Percentiles rank a stretch among this genome's conserved stretches.
Evolutionary conservation across 2,797 vertebrate genomes (phyloP).

Genomic region (Pseudochirops cupreus): DNA sequence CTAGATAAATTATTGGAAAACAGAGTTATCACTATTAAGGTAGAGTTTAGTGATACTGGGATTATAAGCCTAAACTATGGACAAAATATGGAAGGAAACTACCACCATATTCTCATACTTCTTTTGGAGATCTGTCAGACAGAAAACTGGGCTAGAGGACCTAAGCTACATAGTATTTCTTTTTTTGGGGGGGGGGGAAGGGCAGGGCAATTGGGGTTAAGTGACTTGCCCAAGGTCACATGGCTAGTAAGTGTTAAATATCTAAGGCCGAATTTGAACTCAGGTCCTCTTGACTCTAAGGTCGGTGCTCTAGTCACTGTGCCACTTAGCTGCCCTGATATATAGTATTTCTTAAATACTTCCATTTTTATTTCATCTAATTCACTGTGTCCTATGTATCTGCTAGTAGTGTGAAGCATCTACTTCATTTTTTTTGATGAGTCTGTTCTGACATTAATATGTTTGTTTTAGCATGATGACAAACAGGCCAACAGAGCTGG

Average conservation of each 20-base stretch:
- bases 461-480: background rate
- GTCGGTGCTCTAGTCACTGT: too few relatives aligned
- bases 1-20: background rate
- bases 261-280: too few relatives aligned
- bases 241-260: too few relatives aligned
- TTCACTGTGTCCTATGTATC: conserved; percentile 13
- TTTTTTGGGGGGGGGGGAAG: too few relatives aligned
- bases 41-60: background rate
- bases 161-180: background rate
- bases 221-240: too few relatives aligned
- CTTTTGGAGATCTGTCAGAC: background rate
- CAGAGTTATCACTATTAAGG: background rate
- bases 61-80: conserved; percentile 12
- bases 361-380: conserved; percentile 42
- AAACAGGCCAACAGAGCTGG: conserved; percentile 15
- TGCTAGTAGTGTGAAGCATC: conserved; percentile 12
- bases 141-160: background rate
- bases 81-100: background rate
- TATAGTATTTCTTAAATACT: background rate
- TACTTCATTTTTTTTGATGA: background rate
- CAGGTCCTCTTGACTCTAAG: too few relatives aligned
- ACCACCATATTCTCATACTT: background rate
- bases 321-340: too few relatives aligned
- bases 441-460: background rate
- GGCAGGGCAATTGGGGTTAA: too few relatives aligned